Conservation (phyloP, 2,888 invertebrate species). For the Aplocera efformata region DNA sequence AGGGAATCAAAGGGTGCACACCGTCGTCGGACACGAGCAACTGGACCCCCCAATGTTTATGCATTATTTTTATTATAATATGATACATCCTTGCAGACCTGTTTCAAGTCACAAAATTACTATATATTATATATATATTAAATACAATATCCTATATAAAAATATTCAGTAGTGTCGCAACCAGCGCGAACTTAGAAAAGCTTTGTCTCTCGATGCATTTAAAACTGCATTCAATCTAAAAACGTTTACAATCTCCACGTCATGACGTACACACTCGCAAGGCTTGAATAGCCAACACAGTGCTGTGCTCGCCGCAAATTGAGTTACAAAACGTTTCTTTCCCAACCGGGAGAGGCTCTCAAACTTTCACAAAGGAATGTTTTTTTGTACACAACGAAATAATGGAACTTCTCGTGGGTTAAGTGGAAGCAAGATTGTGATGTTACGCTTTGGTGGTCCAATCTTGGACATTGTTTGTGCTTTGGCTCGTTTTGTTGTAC, state of each 20-base stretch:
- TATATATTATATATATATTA: too few species aligned
- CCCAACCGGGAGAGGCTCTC: slow-evolving; percentile 52
- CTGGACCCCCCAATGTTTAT: too few species aligned
- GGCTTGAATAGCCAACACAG: slow-evolving; percentile 18
- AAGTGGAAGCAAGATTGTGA: slow-evolving; percentile 26
- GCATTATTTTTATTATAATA: too few species aligned
- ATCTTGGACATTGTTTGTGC: slow-evolving; percentile 23
- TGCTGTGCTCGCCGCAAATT: slow-evolving; percentile 65
- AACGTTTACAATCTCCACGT: background rate
- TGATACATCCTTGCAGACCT: too few species aligned
- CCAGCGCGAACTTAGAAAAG: too few species aligned
- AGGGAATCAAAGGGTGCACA: too few species aligned
- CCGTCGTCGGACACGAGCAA: too few species aligned
- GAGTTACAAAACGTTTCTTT: slow-evolving; percentile 76
- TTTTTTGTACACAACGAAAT: slow-evolving; percentile 42
- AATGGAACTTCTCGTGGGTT: slow-evolving; percentile 29
- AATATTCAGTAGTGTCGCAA: too few species aligned
- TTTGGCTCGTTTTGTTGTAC: slow-evolving; percentile 15
- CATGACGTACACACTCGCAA: slow-evolving; percentile 5
- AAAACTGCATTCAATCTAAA: slow-evolving; percentile 1
- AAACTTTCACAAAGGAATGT: slow-evolving; percentile 55
- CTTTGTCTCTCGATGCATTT: background rate
- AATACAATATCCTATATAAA: too few species aligned
- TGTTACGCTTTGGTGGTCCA: slow-evolving; percentile 24
- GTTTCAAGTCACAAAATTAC: too few species aligned